A percentile compares a stretch with the other conserved stretches of the same genome.
Conservation (phyloP, 2,888 invertebrate species). For the Cataglyphis rosenhaueri region DNA sequence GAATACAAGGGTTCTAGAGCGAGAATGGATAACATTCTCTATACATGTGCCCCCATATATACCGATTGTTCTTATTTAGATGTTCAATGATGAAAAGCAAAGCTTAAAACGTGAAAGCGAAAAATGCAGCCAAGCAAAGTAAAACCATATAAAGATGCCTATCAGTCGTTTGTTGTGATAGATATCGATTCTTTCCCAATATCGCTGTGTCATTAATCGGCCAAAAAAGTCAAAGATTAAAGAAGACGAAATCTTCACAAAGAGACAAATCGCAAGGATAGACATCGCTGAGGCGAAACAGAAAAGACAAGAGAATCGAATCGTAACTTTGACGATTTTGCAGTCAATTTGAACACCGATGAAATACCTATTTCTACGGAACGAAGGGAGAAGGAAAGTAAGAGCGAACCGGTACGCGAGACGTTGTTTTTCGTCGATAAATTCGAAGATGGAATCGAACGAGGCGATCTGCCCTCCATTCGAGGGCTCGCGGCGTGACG, state of each 20-base stretch:
- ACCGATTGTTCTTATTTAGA: constrained; percentile 34
- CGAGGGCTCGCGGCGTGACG: constrained; percentile 59
- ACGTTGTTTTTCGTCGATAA: constrained; percentile 76
- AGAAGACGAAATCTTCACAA: neutral
- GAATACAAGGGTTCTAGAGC: constrained; percentile 14
- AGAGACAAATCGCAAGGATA: constrained; percentile 20
- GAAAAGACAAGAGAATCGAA: constrained; percentile 68
- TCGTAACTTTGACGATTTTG: constrained; percentile 73
- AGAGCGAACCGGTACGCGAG: constrained; percentile 48
- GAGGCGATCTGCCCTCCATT: constrained; percentile 60
- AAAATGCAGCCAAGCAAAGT: constrained; percentile 5
- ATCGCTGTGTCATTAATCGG: constrained; percentile 9
- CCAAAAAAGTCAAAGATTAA: neutral
- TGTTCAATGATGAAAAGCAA: neutral
- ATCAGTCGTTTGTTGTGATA: neutral
- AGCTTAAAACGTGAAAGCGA: constrained; percentile 17
- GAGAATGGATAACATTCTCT: constrained; percentile 17
- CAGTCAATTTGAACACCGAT: constrained; percentile 76
- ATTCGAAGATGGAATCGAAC: constrained; percentile 75
- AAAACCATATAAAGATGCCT: neutral
- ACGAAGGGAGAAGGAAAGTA: constrained; percentile 57
- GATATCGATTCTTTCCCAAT: constrained; percentile 22
- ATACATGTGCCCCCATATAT: constrained; percentile 19
- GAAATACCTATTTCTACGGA: constrained; percentile 74
- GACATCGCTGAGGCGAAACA: constrained; percentile 59